Conservation (phyloP, 2,888 invertebrate species). For the Anodontia alba region DNA sequence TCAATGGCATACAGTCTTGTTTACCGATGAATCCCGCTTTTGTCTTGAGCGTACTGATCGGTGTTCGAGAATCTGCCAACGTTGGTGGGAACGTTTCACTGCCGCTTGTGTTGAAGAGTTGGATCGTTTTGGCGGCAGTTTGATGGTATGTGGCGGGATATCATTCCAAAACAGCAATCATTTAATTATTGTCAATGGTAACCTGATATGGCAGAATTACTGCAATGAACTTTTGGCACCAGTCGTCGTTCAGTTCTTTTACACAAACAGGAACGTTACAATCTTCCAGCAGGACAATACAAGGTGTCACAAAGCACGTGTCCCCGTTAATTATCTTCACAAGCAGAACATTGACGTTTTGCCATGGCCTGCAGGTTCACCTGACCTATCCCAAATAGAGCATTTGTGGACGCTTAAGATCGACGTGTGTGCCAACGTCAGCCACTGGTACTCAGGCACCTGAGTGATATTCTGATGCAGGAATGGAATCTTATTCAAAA, state of each 20-base stretch:
- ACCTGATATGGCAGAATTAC: neutral
- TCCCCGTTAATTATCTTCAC: neutral
- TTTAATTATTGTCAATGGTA: neutral
- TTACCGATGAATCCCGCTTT: neutral
- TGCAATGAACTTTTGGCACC: neutral
- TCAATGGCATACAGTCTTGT: neutral
- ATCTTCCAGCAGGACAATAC: neutral
- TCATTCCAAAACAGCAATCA: neutral
- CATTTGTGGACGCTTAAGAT: neutral
- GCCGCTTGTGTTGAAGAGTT: neutral
- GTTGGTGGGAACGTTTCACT: neutral
- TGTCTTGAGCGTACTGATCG: neutral
- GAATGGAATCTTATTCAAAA: neutral
- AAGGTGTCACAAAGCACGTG: neutral
- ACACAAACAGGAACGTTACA: neutral
- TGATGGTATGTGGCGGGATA: neutral
- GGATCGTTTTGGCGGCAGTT: neutral
- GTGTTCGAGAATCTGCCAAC: neutral
- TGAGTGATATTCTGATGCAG: neutral
- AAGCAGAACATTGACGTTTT: neutral
- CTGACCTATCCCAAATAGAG: neutral
- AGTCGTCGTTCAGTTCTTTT: neutral
- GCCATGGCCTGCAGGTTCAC: neutral
- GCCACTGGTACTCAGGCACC: neutral
- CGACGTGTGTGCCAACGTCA: neutral